These are phyloP conservation scores for Drosophila azteca DNA, from an alignment of 1,140 invertebrate species.

Conservation along the genomic window DNA sequence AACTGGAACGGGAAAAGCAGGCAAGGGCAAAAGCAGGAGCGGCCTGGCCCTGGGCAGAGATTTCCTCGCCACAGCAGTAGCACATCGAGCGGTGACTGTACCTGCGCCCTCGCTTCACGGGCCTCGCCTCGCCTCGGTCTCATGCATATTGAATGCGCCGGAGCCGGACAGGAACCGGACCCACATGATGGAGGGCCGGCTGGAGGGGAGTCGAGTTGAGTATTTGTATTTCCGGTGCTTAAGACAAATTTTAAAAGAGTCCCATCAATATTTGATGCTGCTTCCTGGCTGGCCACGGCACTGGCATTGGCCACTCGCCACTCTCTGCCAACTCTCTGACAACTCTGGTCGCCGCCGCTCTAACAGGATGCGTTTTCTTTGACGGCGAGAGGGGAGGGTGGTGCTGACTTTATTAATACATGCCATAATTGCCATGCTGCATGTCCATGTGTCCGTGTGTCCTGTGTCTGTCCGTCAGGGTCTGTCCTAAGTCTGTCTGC, in stretches of 20 bases:
- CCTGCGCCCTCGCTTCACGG: constrained; percentile 21
- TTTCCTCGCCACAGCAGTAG: constrained; percentile 25
- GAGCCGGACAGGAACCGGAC: constrained; percentile 49
- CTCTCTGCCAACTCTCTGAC: constrained; percentile 39
- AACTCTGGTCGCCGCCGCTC: constrained; percentile 16
- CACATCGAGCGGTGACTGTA: constrained; percentile 62
- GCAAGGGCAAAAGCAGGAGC: not conserved
- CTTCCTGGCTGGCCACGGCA: constrained; percentile 62
- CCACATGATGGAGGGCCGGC: not conserved
- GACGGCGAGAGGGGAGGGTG: not conserved
- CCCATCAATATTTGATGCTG: constrained; percentile 72
- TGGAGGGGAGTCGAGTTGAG: constrained; percentile 12
- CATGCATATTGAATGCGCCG: constrained; percentile 65
- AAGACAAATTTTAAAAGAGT: constrained; percentile 80
- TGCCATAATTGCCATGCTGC: constrained; percentile 23
- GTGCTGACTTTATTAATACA: constrained; percentile 28
- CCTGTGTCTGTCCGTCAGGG: not conserved
- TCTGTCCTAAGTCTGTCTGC: constrained; percentile 18
- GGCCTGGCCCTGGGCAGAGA: not conserved
- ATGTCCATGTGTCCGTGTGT: constrained; percentile 8
- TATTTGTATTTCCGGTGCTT: constrained; percentile 79
- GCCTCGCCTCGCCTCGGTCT: constrained; percentile 14
- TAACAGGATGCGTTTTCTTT: constrained; percentile 32
- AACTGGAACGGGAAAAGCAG: constrained; percentile 4
- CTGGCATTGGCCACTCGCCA: too few species aligned